These are phyloP conservation scores for Hyla sarda DNA, from an alignment of 2,113 vertebrate genomes.

Conservation along the genomic window DNA sequence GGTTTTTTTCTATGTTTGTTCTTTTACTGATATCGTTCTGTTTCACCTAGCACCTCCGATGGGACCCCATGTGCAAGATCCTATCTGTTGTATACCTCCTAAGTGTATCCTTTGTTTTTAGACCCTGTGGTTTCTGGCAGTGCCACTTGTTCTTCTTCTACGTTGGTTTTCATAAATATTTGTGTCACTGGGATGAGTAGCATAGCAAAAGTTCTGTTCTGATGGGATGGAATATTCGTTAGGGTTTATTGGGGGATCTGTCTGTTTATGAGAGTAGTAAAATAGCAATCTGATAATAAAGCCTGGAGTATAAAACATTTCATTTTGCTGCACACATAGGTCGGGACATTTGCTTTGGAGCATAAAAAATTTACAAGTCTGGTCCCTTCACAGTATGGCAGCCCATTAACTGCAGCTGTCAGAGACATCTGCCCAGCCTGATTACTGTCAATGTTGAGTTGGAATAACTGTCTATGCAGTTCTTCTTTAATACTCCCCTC, in stretches of 20 bases:
- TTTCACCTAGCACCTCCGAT: too few relatives aligned
- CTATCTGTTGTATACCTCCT: too few relatives aligned
- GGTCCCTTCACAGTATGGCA: constrained; percentile 59
- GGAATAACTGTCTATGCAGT: constrained; percentile 21
- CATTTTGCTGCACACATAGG: neutral
- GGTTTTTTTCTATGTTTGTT: too few relatives aligned
- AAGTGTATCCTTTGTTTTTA: too few relatives aligned
- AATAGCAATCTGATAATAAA: constrained; percentile 15
- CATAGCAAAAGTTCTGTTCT: constrained; percentile 66
- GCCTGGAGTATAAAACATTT: neutral
- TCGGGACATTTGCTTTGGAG: constrained; percentile 39
- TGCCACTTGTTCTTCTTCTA: too few relatives aligned
- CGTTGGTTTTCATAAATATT: too few relatives aligned
- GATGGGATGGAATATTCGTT: neutral
- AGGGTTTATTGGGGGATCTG: neutral
- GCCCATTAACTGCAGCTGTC: constrained; percentile 77
- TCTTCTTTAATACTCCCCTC: constrained; percentile 8
- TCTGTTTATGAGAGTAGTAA: neutral
- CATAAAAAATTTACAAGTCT: constrained; percentile 51
- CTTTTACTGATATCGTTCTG: too few relatives aligned
- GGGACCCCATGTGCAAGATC: too few relatives aligned
- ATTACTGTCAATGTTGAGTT: constrained; percentile 76
- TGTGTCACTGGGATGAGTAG: constrained; percentile 68
- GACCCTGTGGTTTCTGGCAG: too few relatives aligned
- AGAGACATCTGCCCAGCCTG: constrained; percentile 78